Conservation (phyloP, 2,113 vertebrate species). For the Lamprologus speciosus region DNA sequence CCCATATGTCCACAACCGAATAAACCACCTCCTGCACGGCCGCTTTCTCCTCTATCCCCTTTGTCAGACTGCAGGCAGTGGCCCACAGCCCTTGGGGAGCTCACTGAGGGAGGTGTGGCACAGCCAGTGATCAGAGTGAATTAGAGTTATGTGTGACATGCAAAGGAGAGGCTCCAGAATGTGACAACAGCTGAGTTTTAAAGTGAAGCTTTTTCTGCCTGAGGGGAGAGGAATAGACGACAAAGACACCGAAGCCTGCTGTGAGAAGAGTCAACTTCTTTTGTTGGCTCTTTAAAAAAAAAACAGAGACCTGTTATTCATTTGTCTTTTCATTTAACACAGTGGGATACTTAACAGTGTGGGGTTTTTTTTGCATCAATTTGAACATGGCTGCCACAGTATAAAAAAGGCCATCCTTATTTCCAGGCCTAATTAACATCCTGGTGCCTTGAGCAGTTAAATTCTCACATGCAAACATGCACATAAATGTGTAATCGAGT, state of each 20-base stretch:
- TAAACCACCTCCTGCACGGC: not conserved
- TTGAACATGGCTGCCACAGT: not conserved
- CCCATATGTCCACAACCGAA: not conserved
- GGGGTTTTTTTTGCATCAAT: not conserved
- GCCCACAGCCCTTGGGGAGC: not conserved
- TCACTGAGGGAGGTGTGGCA: constrained; percentile 33
- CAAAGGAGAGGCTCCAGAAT: constrained; percentile 63
- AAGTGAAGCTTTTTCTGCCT: constrained; percentile 46
- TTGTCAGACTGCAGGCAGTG: not conserved
- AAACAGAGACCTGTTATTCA: not conserved
- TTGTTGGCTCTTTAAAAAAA: constrained; percentile 17
- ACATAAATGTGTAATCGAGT: not conserved
- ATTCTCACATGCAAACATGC: not conserved
- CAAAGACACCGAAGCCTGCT: constrained; percentile 1
- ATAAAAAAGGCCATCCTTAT: not conserved
- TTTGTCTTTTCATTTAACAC: not conserved
- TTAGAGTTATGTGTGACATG: constrained; percentile 68
- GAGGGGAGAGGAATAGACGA: constrained; percentile 30
- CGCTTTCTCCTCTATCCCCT: not conserved
- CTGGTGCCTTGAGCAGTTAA: not conserved
- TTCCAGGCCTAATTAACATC: not conserved
- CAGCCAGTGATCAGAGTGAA: constrained; percentile 54
- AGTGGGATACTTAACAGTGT: not conserved
- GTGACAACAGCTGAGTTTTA: constrained; percentile 64
- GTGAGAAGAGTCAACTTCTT: constrained; percentile 8